phyloP scores from a whole-genome alignment of 2,113 vertebrate species.

The Gavialis gangeticus region DNA sequence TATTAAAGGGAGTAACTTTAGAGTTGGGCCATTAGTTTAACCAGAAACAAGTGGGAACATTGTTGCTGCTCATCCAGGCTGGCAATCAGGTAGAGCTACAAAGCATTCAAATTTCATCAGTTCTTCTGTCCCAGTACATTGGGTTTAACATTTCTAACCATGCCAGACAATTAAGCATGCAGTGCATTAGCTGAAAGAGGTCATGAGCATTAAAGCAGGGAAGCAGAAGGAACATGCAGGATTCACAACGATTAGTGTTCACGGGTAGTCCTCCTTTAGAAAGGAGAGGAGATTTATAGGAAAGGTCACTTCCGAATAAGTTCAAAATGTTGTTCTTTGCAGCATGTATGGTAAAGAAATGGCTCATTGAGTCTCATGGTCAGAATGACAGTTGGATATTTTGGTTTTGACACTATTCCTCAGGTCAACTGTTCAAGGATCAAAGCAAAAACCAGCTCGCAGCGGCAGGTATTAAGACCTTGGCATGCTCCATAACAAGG shows the following conservation, averaged over 20 bases:
- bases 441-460: background rate
- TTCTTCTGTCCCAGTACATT: constrained; percentile 8
- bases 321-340: background rate
- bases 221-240: constrained; percentile 47
- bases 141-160: background rate
- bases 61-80: background rate
- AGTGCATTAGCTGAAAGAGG: background rate
- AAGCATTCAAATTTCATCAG: constrained; percentile 29
- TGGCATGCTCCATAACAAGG: background rate
- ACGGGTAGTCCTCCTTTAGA: constrained; percentile 73
- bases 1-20: background rate
- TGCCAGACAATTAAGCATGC: background rate
- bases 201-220: background rate
- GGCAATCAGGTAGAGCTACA: background rate
- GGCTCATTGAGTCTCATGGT: accelerated
- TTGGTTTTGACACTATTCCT: background rate
- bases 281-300: constrained; percentile 48
- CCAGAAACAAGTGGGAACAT: background rate
- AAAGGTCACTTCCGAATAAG: background rate
- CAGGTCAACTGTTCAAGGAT: background rate
- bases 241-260: constrained; percentile 1
- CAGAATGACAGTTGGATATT: background rate
- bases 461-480: background rate
- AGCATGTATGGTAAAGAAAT: background rate
- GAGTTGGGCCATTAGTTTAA: background rate